phyloP scores from a whole-genome alignment of 2,797 vertebrate species.

The Agapornis canus region DNA sequence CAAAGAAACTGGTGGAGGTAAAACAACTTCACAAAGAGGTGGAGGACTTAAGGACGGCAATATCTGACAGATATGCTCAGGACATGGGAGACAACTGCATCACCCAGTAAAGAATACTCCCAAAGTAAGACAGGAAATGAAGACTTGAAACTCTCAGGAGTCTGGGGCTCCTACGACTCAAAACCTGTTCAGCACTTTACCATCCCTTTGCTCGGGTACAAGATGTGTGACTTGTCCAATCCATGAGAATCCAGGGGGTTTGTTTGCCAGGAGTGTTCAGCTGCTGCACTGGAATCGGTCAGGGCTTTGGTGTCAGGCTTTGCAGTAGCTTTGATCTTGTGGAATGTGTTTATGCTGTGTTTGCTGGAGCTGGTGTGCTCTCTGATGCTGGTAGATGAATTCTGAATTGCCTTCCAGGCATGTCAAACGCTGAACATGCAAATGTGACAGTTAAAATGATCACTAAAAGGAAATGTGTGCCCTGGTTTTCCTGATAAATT shows the following conservation, averaged over 20 bases:
- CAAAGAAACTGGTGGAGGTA: conserved; percentile 88
- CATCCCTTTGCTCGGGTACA: background rate
- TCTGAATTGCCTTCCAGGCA: conserved; percentile 7
- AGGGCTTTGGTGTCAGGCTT: conserved; percentile 1
- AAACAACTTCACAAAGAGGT: conserved; percentile 90
- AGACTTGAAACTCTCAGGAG: conserved; percentile 30
- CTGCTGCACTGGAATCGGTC: conserved; percentile 18
- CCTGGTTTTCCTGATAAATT: background rate
- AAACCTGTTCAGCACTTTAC: conserved; percentile 48
- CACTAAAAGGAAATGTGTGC: background rate
- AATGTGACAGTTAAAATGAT: background rate
- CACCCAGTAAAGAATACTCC: conserved; percentile 83
- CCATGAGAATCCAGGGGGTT: background rate
- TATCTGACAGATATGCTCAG: conserved; percentile 95
- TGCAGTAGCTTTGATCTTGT: conserved; percentile 45
- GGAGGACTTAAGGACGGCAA: conserved; percentile 90
- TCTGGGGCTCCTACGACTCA: background rate
- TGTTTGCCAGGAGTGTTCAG: conserved; percentile 10
- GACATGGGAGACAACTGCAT: conserved; percentile 99
- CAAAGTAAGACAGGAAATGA: conserved; percentile 16
- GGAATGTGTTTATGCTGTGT: conserved; percentile 50
- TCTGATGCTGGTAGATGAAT: conserved; percentile 10
- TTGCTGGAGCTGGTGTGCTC: conserved; percentile 11
- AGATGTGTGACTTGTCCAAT: background rate
- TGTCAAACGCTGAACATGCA: conserved; percentile 28